Base-by-base conservation (phyloP, 2,113 vertebrate genomes). In the Pachypanchax playfairii region DNA sequence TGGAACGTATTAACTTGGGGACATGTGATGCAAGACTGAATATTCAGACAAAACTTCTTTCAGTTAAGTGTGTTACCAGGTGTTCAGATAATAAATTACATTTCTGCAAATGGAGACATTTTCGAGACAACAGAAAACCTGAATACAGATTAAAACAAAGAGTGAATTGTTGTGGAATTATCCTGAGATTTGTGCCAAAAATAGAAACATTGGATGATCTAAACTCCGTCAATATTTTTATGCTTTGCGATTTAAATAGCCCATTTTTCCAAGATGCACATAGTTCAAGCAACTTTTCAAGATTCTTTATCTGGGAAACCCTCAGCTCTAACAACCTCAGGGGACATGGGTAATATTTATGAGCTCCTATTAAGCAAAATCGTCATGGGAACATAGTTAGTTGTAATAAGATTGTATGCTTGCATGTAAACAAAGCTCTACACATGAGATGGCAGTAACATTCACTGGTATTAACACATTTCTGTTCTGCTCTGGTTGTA, bases 1-100 rank as follows among this genome's bases (percentile, higher is more conserved):
- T n/a, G 42, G 73, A 49, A 72, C 57, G 9, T 10, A 51, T 65
- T 46, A 65, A 18, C 60, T 26, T 39, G 18, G 26, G 29, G 44
- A 46, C 28, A 29, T 56, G 38, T 18, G 6, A 21, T 14, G 8
- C 24, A 59, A 50, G 49, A 18, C 33, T 29, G 31, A 22, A 62
- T 31, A 58, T n/a, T 33, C 47, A 73, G 10, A 20, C n/a, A 55
- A 60, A 55, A 26, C 15, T 41, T 69, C 22, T 31, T 70, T 33
- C 15, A n/a, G 22, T 50, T 21, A 68, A 80, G 71, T 65, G 24
- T 29, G 10, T 49, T 72, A 73, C 67, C 76, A 76, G 76, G 48
- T 82, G 74, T 44, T 66, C n/a, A 33, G 24, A 52, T 18, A 14
- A 62, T 65, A 70, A 64, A 72, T 73, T 35, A 48, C 22, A 50